Evolutionary conservation across 2,113 vertebrate species (phyloP), one percentile per base, ranked within the genome.

Genomic region (Callochromis pleurospilus): DNA sequence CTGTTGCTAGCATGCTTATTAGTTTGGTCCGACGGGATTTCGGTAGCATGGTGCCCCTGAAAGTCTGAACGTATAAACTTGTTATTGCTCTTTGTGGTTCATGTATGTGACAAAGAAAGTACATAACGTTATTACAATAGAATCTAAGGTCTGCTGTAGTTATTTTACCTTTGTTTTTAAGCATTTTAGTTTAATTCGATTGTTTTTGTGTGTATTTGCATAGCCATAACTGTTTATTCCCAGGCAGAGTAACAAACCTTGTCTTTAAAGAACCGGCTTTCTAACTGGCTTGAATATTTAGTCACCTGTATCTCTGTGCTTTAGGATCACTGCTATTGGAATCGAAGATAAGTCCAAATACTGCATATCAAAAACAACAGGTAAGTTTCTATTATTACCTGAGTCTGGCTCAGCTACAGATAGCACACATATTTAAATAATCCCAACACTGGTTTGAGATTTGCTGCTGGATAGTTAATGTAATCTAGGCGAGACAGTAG

Each of bases 301-400:
- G 17, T 31, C 45, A 51, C 26, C 15, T n/a, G 33, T 33, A 14
- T 62, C 1, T 24, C 10, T 90, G 5, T 95, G 17, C 94, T 97
- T 86, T 92, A 99, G 99, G 98, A 90, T 99, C 98, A 4, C 95
- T 99, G 26, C 94, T 99, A 47, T 96, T 99, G 96, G 99, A 99
- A 96, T 99, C 99, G 81, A 99, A 99, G 96, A 99, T 99, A 95
- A 99, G 98, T 94, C 97, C 98, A 60, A 99, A 98, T 92, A 99
- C 99, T 82, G 98, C 98, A 81, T 99, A 99, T 98, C 99, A 99
- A 94, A 99, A 99, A 96, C 99, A 99, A 94, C 99, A 99, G 97
- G 99, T 97, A 97, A 97, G 97, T 81, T 4, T 15, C 33, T 49
- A 77, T 51, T 33, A 9, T 68, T 68, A 51, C 45, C 26, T 1